Conservation (phyloP, 2,888 invertebrate species). For the Dendrolimus houi region DNA sequence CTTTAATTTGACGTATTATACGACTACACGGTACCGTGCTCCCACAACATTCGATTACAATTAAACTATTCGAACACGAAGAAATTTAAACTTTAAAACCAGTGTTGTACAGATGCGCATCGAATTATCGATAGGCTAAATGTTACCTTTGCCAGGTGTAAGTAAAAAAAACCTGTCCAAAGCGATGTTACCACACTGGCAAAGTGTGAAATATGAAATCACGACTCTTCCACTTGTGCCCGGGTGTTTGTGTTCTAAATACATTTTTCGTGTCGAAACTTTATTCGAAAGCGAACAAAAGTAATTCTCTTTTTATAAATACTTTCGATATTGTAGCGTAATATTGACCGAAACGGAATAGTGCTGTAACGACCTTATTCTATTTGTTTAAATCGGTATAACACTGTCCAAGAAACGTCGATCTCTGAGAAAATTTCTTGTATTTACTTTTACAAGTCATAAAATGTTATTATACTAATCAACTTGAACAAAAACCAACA, state of each 20-base stretch:
- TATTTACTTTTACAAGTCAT: conserved; percentile 17
- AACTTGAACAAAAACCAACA: conserved; percentile 33
- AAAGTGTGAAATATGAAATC: conserved; percentile 76
- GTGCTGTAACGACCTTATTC: conserved; percentile 42
- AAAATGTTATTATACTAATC: conserved; percentile 23
- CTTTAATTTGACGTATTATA: conserved; percentile 56
- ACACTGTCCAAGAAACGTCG: conserved; percentile 16
- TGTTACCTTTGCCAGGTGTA: conserved; percentile 26
- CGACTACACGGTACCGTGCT: conserved; percentile 12
- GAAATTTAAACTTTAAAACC: conserved; percentile 24
- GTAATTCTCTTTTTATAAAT: conserved; percentile 44
- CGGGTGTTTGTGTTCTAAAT: conserved; percentile 70
- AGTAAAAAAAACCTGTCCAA: conserved; percentile 61
- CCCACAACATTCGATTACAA: conserved; percentile 7
- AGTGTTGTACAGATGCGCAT: conserved; percentile 13
- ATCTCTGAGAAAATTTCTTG: conserved; percentile 21
- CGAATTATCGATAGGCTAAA: conserved; percentile 7
- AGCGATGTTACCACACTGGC: conserved; percentile 56
- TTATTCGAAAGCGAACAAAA: conserved; percentile 45
- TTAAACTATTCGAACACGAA: conserved; percentile 11
- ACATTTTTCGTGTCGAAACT: conserved; percentile 62
- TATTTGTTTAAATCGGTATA: conserved; percentile 26
- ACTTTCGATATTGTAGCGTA: conserved; percentile 36
- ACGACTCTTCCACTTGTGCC: conserved; percentile 62
- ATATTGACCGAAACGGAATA: conserved; percentile 39